Evolutionary conservation across 1,140 invertebrate species (phyloP).

Genomic region (Carposina sasakii): DNA sequence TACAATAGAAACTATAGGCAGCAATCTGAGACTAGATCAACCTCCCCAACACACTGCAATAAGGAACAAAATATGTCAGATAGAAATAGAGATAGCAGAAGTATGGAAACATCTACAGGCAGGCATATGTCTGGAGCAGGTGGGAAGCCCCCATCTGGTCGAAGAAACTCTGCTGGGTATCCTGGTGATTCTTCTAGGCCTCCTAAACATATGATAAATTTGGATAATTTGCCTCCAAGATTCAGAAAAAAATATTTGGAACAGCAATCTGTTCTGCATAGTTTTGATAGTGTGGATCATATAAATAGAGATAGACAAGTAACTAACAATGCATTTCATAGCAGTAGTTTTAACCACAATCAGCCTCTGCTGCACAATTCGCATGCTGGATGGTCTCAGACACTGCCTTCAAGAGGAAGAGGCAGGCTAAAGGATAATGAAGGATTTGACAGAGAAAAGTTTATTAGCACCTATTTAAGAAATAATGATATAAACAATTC

Average conservation of each 20-base stretch:
- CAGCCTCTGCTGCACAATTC: no score
- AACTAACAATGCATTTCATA: slow-evolving; percentile 40
- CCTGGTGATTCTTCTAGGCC: slow-evolving; percentile 41
- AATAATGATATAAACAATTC: slow-evolving; percentile 62
- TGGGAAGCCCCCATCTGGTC: slow-evolving; percentile 66
- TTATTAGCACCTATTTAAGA: slow-evolving; percentile 56
- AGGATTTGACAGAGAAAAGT: slow-evolving; percentile 64
- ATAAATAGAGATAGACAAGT: slow-evolving; percentile 45
- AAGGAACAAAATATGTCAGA: slow-evolving; percentile 45
- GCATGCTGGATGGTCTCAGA: slow-evolving; percentile 72
- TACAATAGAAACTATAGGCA: slow-evolving; percentile 60
- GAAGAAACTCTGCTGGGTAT: slow-evolving; percentile 65
- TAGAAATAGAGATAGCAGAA: slow-evolving; percentile 64
- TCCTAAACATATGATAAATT: slow-evolving; percentile 53
- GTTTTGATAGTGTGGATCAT: slow-evolving; percentile 59
- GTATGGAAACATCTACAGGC: slow-evolving; percentile 67
- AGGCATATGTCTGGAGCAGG: slow-evolving; percentile 49
- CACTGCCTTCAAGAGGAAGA: slow-evolving; percentile 63
- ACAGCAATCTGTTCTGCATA: slow-evolving; percentile 58
- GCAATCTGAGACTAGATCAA: slow-evolving; percentile 62
- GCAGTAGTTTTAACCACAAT: slow-evolving; percentile 40
- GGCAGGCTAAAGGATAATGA: slow-evolving; percentile 62
- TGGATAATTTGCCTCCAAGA: slow-evolving; percentile 68
- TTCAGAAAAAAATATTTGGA: slow-evolving; percentile 70
- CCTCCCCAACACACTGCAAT: slow-evolving; percentile 49